These are phyloP conservation scores for Crocodylus rhombifer DNA, from an alignment of 2,797 vertebrate species.

Conservation along the genomic window DNA sequence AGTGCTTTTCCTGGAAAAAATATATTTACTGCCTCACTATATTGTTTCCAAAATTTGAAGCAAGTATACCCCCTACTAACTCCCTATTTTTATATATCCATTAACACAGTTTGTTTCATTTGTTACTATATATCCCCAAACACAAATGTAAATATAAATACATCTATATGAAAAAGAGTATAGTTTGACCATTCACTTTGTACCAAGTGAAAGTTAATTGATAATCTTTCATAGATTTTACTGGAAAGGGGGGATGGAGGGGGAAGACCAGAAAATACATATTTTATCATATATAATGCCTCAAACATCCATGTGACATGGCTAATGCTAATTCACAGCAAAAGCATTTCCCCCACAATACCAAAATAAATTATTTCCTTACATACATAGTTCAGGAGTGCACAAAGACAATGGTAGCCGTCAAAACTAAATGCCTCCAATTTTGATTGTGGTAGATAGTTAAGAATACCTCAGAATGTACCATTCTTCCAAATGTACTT, in stretches of 20 bases:
- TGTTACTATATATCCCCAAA: neutral
- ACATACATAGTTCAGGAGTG: slow-evolving; percentile 19
- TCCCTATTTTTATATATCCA: neutral
- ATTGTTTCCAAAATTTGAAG: neutral
- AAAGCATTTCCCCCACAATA: neutral
- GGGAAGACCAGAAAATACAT: neutral
- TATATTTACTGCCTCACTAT: neutral
- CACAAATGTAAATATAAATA: neutral
- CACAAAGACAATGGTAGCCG: slow-evolving; percentile 59
- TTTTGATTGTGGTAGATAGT: slow-evolving; percentile 9
- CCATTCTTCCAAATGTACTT: neutral
- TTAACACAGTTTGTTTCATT: neutral
- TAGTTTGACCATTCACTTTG: neutral
- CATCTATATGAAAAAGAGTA: neutral
- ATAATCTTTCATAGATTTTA: neutral
- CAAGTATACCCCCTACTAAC: neutral
- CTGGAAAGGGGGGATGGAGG: neutral
- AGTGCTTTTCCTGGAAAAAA: neutral
- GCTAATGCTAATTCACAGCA: neutral
- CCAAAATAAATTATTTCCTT: neutral
- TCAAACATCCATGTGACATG: slow-evolving; percentile 2
- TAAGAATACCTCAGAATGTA: neutral
- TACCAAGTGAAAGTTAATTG: neutral
- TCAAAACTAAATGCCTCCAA: slow-evolving; percentile 14
- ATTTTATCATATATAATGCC: neutral